A percentile compares a stretch with the other conserved stretches of the same genome.
Conservation (phyloP, 2,113 vertebrate genomes). For the Arvicanthis niloticus region DNA sequence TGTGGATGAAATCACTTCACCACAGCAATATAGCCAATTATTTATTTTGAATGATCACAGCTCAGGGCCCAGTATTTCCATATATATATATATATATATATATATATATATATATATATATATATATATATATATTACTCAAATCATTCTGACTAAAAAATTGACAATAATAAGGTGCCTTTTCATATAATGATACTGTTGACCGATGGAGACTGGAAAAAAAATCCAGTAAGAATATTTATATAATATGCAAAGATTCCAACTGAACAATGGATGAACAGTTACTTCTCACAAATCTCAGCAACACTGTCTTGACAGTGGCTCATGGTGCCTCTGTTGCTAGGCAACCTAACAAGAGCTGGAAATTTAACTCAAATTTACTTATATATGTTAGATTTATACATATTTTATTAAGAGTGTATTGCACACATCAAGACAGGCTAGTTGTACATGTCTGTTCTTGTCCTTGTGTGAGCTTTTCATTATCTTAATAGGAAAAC, state of each 20-base stretch:
- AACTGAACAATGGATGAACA: constrained; percentile 59
- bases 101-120: too few species aligned
- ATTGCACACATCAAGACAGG: constrained; percentile 27
- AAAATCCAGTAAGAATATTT: constrained; percentile 24
- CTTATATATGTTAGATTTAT: constrained; percentile 62
- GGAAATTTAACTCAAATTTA: constrained; percentile 62
- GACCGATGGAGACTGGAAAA: neutral
- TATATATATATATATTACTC: neutral
- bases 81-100: too few species aligned
- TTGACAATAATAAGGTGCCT: constrained; percentile 30
- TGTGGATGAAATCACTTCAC: constrained; percentile 44
- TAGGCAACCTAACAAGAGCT: constrained; percentile 69
- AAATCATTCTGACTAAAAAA: constrained; percentile 25
- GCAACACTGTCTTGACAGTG: constrained; percentile 63
- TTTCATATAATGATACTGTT: neutral
- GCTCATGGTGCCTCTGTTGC: constrained; percentile 61
- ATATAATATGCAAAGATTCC: constrained; percentile 10
- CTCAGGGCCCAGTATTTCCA: neutral
- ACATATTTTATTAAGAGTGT: constrained; percentile 32
- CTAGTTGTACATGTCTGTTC: constrained; percentile 15
- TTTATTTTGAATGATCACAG: constrained; percentile 50
- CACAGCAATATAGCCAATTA: neutral
- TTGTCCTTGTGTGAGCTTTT: neutral
- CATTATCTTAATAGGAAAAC: constrained; percentile 1
- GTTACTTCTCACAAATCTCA: constrained; percentile 67